Evolutionary conservation across 2,797 vertebrate species (phyloP).

Genomic region (Mus minutoides): DNA sequence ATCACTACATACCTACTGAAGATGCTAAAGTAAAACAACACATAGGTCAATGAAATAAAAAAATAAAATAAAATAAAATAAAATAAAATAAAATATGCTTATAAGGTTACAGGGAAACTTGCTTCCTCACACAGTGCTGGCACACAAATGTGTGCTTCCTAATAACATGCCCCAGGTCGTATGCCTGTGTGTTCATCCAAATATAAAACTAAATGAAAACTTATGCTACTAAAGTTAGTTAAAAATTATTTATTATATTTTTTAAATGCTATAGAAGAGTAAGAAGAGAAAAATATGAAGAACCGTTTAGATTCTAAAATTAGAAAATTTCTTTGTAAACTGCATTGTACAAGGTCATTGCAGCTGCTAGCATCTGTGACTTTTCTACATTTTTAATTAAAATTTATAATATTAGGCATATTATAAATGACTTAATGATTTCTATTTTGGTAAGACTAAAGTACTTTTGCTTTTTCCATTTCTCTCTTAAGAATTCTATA

Average conservation of each 20-base stretch:
- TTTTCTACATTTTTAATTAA: conserved; percentile 17
- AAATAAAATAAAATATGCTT: too few species aligned
- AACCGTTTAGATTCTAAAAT: background rate
- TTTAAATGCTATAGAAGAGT: background rate
- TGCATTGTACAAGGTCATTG: background rate
- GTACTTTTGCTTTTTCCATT: background rate
- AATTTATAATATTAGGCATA: background rate
- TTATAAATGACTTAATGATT: background rate
- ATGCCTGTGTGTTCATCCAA: background rate
- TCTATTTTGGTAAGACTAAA: background rate
- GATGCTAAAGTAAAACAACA: background rate
- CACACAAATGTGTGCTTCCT: background rate
- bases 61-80: background rate
- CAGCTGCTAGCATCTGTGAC: background rate
- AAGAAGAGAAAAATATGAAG: background rate
- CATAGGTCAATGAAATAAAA: too few species aligned
- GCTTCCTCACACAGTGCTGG: background rate
- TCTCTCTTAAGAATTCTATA: conserved; percentile 10
- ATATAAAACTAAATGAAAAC: background rate
- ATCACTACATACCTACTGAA: background rate
- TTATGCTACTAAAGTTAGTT: background rate
- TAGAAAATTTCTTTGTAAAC: conserved; percentile 9
- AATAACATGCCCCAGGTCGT: background rate
- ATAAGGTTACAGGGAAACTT: background rate
- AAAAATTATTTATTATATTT: conserved; percentile 24